A percentile compares a stretch with the other conserved stretches of the same genome.
Conservation (phyloP, 2,113 vertebrate species). For the Calidris pugnax region DNA sequence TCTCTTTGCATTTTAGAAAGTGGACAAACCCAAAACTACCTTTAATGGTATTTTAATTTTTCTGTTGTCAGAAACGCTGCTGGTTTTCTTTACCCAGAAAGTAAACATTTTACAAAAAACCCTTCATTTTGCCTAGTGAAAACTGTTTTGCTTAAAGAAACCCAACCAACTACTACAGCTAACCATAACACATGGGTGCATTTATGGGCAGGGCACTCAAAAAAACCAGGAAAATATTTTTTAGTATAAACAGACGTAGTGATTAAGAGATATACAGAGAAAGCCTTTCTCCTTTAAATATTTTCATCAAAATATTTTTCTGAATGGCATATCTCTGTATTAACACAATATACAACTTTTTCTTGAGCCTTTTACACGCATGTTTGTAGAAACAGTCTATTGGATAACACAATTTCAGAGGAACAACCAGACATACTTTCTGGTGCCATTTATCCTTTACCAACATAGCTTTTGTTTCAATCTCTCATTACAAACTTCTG, state of each 20-base stretch:
- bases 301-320: background rate
- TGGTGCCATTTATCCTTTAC: background rate
- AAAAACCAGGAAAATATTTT: background rate
- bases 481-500: background rate
- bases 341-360: background rate
- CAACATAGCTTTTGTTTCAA: background rate
- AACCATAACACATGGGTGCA: background rate
- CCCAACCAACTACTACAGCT: background rate
- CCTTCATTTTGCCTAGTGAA: background rate
- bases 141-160: background rate
- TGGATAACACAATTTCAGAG: background rate
- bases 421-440: background rate
- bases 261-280: background rate
- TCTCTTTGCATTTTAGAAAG: background rate
- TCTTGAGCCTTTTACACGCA: background rate
- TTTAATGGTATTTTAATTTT: background rate
- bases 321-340: background rate
- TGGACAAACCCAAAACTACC: background rate
- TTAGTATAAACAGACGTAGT: background rate
- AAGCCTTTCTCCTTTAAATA: background rate
- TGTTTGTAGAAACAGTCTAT: background rate
- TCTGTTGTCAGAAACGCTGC: background rate
- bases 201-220: background rate
- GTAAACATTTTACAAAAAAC: background rate
- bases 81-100: background rate